Base-by-base conservation (phyloP, 2,888 invertebrate species). In the Formica aserva region DNA sequence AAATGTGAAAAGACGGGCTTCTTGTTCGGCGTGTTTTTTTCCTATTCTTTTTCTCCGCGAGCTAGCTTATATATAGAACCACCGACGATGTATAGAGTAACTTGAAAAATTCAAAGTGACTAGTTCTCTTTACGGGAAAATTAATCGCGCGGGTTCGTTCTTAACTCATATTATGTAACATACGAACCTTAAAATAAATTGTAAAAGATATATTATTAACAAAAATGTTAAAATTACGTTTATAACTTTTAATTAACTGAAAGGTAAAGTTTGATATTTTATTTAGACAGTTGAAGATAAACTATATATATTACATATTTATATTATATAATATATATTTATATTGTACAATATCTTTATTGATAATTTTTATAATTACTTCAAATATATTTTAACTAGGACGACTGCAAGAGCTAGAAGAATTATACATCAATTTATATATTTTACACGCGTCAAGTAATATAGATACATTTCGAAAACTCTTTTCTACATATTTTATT, bases 1-100 rank as follows among this genome's bases (percentile, higher is more conserved):
- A 80, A 80, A 80, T 80, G 75, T 35, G 78, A n/a, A 80, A 80
- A 80, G 78, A 80, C 75, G 75, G 78, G 75, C 78, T 80, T 75
- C 78, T 60, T 80, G 45, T 71, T 72, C 57, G 57, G 55, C n/a
- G 29, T 9, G 41, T 45, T 38, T 13, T 29, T 45, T 29, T 18
- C 15, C 32, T 35, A 41, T 11, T 71, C 15, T 69, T 15, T 41
- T 57, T 29, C 52, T 57, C 45, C 41, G 13, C 60, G 45, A 55
- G n/a, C 60, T 26, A 35, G 38, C 45, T 78, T 74, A 74, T 60
- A 74, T 8, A 9, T 60, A 41, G 52, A 35, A 52, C 38, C n/a
- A 26, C 57, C 75, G 75, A 8, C 32, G 75, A 74, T 60, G 75
- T 78, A 35, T 32, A 45, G 18, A 57, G 32, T 32, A 76, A 38